phyloP scores from a whole-genome alignment of 2,888 invertebrate species.

The Morpho deidamia region DNA sequence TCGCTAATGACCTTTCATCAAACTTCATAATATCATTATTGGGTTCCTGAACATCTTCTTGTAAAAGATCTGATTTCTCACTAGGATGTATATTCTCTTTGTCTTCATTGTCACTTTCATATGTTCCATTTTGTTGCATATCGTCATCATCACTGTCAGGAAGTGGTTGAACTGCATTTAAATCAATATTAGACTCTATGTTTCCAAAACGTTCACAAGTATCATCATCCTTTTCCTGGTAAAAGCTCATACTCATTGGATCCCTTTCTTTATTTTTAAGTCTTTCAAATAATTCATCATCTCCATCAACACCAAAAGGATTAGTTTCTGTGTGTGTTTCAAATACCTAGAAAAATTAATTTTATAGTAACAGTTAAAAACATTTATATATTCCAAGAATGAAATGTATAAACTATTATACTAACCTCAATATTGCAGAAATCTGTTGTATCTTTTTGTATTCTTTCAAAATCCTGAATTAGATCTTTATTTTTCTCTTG shows the following conservation, averaged over 20 bases:
- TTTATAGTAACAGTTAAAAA: not conserved
- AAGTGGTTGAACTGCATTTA: slow-evolving; percentile 78
- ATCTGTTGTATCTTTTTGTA: slow-evolving; percentile 79
- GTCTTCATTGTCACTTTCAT: slow-evolving; percentile 39
- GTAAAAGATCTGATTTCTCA: slow-evolving; percentile 40
- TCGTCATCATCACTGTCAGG: slow-evolving; percentile 76
- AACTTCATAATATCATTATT: slow-evolving; percentile 61
- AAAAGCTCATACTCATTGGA: slow-evolving; percentile 83
- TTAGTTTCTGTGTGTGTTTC: slow-evolving; percentile 67
- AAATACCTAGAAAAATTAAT: slow-evolving; percentile 52
- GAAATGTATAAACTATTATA: not conserved
- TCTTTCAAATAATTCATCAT: slow-evolving; percentile 69
- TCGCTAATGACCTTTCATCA: slow-evolving; percentile 44
- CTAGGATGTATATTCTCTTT: slow-evolving; percentile 61
- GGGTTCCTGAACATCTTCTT: slow-evolving; percentile 45
- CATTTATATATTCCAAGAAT: too few species aligned
- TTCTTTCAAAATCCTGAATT: slow-evolving; percentile 79
- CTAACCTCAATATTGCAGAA: slow-evolving; percentile 71
- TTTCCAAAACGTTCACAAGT: slow-evolving; percentile 61
- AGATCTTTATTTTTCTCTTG: slow-evolving; percentile 66
- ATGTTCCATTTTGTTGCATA: slow-evolving; percentile 47
- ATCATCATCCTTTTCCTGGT: slow-evolving; percentile 79
- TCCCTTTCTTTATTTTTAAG: slow-evolving; percentile 78
- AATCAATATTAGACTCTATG: slow-evolving; percentile 68
- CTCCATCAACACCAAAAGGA: slow-evolving; percentile 62